Evolutionary conservation across 2,797 vertebrate species (phyloP).

Genomic region (Sternarchorhynchus goeldii): DNA sequence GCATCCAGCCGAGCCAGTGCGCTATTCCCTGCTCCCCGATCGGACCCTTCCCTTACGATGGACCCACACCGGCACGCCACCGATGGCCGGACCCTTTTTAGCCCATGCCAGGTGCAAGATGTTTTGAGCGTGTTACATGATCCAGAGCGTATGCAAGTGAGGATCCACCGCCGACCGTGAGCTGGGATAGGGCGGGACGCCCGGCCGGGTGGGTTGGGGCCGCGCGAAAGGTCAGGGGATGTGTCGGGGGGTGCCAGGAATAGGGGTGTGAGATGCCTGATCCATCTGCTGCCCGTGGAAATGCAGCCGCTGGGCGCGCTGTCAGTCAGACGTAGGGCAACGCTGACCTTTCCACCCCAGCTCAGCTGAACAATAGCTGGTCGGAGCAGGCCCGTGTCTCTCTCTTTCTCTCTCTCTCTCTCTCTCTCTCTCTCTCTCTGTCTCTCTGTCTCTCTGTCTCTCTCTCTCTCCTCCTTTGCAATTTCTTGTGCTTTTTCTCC

Average conservation of each 20-base stretch:
- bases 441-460: not conserved
- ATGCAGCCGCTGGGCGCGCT: constrained; percentile 12
- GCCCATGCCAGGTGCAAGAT: constrained; percentile 75
- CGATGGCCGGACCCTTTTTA: constrained; percentile 68
- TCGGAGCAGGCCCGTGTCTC: constrained; percentile 64
- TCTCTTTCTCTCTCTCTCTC: constrained; percentile 33
- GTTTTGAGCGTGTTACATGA: constrained; percentile 75
- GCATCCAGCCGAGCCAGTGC: not conserved
- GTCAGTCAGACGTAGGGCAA: constrained; percentile 40
- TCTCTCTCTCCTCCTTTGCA: not conserved
- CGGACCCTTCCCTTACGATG: too few relatives aligned
- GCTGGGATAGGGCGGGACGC: constrained; percentile 43
- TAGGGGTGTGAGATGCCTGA: constrained; percentile 80
- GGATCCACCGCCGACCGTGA: constrained; percentile 37
- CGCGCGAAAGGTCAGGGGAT: constrained; percentile 75
- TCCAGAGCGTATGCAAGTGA: constrained; percentile 57
- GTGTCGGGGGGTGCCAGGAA: constrained; percentile 76
- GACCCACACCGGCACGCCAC: not conserved
- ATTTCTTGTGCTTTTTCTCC: constrained; percentile 1
- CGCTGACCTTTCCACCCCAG: constrained; percentile 29
- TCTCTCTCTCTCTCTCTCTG: not conserved
- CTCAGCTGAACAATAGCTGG: constrained; percentile 66
- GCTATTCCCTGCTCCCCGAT: too few relatives aligned
- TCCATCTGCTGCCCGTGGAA: constrained; percentile 62
- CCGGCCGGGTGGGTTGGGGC: constrained; percentile 51